A percentile compares a stretch with the other conserved stretches of the same genome.
Conservation (phyloP, 2,113 vertebrate genomes). For the Pelecanoides urinatrix region DNA sequence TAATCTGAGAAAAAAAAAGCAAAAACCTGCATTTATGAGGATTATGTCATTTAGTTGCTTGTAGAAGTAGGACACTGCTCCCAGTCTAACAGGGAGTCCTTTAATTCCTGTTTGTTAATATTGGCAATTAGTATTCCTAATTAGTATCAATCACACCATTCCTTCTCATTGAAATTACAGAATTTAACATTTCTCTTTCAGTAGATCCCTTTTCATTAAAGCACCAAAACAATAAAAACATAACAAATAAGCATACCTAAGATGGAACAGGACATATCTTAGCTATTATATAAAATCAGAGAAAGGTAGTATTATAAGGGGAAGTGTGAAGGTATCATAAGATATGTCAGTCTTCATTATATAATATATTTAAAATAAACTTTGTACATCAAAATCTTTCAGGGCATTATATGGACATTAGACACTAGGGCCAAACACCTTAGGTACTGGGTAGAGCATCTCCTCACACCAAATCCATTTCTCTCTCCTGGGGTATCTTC, state of each 20-base stretch:
- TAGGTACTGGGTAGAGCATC: conserved; percentile 49
- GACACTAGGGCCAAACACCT: conserved; percentile 51
- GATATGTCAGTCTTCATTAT: neutral
- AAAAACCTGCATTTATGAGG: neutral
- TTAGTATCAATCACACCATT: neutral
- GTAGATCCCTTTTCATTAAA: neutral
- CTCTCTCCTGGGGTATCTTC: conserved; percentile 44
- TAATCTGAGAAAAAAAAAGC: neutral
- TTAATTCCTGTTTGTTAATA: neutral
- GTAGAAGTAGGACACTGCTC: neutral
- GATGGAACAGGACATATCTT: neutral
- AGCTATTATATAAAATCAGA: neutral
- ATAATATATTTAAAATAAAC: neutral
- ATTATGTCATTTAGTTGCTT: neutral
- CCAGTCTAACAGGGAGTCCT: neutral
- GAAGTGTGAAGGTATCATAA: neutral
- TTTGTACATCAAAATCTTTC: conserved; percentile 1
- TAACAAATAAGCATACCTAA: neutral
- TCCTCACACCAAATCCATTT: conserved; percentile 61
- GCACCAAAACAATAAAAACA: neutral
- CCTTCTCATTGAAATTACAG: neutral
- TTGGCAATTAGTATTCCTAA: neutral
- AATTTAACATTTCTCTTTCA: neutral
- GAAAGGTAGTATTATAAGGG: neutral
- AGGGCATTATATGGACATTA: conserved; percentile 34